Percentiles rank a stretch among this genome's conserved stretches.
Evolutionary conservation across 2,888 invertebrate species (phyloP).

Genomic region (Pasiphila rectangulata): DNA sequence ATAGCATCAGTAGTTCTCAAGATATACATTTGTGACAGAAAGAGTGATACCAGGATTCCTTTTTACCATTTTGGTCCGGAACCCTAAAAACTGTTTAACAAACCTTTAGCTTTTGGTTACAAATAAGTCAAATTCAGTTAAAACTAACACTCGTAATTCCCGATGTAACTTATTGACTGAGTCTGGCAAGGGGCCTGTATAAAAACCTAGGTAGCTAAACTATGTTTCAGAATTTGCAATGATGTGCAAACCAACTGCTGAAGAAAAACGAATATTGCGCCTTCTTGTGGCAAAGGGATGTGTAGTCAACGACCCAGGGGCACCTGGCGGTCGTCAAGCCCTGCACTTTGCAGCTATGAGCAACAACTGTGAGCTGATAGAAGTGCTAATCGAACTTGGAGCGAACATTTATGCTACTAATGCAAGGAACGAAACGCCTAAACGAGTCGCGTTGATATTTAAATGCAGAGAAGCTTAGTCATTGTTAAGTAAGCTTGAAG

Average conservation of each 20-base stretch:
- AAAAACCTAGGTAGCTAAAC: not conserved
- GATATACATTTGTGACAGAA: no score
- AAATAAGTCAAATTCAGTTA: no score
- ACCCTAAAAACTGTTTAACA: no score
- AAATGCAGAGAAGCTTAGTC: constrained; percentile 49
- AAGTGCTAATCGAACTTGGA: constrained; percentile 55
- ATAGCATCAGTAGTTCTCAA: no score
- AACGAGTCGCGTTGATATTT: constrained; percentile 58
- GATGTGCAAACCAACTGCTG: constrained; percentile 58
- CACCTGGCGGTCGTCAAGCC: constrained; percentile 67
- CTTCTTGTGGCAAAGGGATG: constrained; percentile 61
- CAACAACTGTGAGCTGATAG: constrained; percentile 60
- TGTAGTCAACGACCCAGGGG: constrained; percentile 54
- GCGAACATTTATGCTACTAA: constrained; percentile 56
- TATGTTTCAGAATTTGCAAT: constrained; percentile 60
- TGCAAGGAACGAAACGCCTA: constrained; percentile 61
- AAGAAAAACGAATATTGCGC: constrained; percentile 58
- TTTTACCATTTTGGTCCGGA: no score
- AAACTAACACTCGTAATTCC: no score
- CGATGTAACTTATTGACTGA: no score
- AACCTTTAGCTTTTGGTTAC: no score
- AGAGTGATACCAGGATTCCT: no score
- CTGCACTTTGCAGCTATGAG: constrained; percentile 77
- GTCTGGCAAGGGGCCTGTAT: not conserved
- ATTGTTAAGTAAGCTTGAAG: constrained; percentile 42